Evolutionary conservation across 2,888 invertebrate species (phyloP), one percentile per base, ranked within the genome.

Genomic region (Chaitophorus viminalis): DNA sequence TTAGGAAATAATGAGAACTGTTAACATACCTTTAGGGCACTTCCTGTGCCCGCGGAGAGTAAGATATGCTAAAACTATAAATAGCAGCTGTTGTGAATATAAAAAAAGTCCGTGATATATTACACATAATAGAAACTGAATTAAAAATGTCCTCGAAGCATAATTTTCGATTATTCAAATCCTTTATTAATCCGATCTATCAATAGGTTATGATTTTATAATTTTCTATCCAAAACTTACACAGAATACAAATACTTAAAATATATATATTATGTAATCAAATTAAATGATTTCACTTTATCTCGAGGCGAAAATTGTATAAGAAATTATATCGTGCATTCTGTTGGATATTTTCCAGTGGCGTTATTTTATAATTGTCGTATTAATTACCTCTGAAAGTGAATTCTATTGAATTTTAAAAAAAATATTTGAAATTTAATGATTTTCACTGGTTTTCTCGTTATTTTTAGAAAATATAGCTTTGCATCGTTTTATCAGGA

Each of bases 1-100:
- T 85, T 85, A 85, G 33, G 84, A 85, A 85, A 85, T 85, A 85
- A 85, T 68, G 77, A 70, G 84, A 76, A 77, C 76, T 46, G 84
- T 77, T 84, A 84, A 33, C 76, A 33, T 68, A 46, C 76, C 76
- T 77, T 46, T 75, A 54, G 33, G 65, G 84, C 84, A 68, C 33
- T 85, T 85, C 76, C 84, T 68, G 77, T 65, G 83, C 83, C 75
- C 65, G 83, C 25, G 83, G 75, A 39, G 39, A 65, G 31, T 29
- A 25, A 65, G 75, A 76, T 31, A 75, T 21, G 39, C 39, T 75
- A 65, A 31, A 65, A 75, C 39, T 84, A 76, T 76, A 46, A 84
- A 84, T 75, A 84, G 75, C 21, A 46, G 33, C 70, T 70, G 70
- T 52, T 46, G 17, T 52, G 70, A 14, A 82, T 52, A 46, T 31